These are phyloP conservation scores for Catharus ustulatus DNA, from an alignment of 2,797 vertebrate species.

Conservation along the genomic window DNA sequence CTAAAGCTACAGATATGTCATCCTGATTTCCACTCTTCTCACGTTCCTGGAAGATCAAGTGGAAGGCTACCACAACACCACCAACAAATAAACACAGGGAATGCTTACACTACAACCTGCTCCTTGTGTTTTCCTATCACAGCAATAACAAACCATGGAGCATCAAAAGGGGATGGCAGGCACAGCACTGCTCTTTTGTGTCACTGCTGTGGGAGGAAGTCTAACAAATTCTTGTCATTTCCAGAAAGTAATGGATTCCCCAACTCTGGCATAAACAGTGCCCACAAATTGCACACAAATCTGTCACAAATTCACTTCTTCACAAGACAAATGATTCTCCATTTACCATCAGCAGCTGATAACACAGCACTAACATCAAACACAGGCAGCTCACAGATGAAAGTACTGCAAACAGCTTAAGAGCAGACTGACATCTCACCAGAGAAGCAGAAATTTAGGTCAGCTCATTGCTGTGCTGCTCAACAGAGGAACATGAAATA, in stretches of 20 bases:
- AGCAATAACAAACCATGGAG: neutral
- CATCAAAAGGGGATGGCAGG: neutral
- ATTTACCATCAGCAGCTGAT: neutral
- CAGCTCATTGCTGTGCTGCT: neutral
- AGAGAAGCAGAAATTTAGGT: neutral
- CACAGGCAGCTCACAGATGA: neutral
- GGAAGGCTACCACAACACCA: neutral
- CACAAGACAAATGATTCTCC: neutral
- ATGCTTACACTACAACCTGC: neutral
- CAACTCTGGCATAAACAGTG: neutral
- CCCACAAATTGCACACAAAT: neutral
- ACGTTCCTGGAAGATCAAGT: neutral
- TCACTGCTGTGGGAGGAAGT: neutral
- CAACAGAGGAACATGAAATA: neutral
- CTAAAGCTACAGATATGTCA: neutral
- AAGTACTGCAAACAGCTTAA: neutral
- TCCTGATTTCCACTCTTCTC: neutral
- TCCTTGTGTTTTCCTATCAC: neutral
- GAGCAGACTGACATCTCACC: neutral
- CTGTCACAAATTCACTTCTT: neutral
- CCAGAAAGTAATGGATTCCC: neutral
- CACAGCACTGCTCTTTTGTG: neutral
- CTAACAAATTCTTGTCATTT: neutral
- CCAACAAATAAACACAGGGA: neutral
- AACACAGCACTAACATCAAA: neutral